Evolutionary conservation across 1,140 invertebrate species (phyloP).

Genomic region (Caenorhabditis remanei): DNA sequence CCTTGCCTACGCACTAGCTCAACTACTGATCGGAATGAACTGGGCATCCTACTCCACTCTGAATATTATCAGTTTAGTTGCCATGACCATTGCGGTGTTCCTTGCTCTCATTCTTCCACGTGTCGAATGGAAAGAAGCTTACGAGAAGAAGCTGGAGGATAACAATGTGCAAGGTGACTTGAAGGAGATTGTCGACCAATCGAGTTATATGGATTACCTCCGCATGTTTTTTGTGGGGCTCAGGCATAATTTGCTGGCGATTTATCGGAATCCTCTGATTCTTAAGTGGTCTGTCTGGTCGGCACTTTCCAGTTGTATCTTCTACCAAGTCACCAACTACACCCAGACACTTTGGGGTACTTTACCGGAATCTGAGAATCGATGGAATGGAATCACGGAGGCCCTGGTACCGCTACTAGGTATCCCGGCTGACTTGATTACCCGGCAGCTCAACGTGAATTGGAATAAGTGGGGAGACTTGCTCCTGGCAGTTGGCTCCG

Average conservation of each 20-base stretch:
- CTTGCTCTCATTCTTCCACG: conserved; percentile 86
- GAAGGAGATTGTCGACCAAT: conserved; percentile 36
- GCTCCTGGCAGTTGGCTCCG: conserved; percentile 80
- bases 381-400: conserved; percentile 87
- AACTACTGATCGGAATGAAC: conserved; percentile 82
- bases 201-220: conserved; percentile 23
- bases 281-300: conserved; percentile 92
- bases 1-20: conserved; percentile 83
- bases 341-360: conserved; percentile 86
- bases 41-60: conserved; percentile 83
- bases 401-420: conserved; percentile 83
- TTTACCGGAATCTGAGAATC: conserved; percentile 77
- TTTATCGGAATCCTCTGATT: conserved; percentile 84
- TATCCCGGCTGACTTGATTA: conserved; percentile 68
- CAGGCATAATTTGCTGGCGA: conserved; percentile 80
- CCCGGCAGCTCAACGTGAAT: conserved; percentile 81
- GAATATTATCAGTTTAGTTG: conserved; percentile 83
- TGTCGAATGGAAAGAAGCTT: conserved; percentile 81
- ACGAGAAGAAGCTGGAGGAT: conserved; percentile 53
- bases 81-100: conserved; percentile 83
- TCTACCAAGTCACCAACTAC: conserved; percentile 82
- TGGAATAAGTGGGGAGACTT: conserved; percentile 82
- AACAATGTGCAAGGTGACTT: conserved; percentile 19
- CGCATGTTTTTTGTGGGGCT: not conserved
- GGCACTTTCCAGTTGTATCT: conserved; percentile 45